Evolutionary conservation across 1,140 invertebrate species (phyloP).

Genomic region (Yoshiicerus persimilis): DNA sequence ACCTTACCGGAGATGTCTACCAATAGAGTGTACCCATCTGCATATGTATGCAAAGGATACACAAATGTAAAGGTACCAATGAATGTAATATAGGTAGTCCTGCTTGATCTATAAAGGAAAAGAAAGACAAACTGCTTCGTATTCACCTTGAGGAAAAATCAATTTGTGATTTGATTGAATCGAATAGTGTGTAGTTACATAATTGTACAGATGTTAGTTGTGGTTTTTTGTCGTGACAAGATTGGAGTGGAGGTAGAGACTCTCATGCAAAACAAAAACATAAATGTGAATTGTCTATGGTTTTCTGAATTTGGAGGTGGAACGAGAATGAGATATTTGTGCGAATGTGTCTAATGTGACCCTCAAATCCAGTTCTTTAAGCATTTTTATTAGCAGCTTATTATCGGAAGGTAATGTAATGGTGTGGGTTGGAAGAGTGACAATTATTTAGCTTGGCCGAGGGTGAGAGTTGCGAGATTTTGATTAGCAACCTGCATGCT

Average conservation of each 20-base stretch:
- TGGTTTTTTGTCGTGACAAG: slow-evolving; percentile 22
- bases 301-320: neutral
- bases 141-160: slow-evolving; percentile 13
- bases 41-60: too few species aligned
- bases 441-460: neutral
- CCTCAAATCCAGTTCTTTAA: slow-evolving; percentile 13
- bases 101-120: neutral
- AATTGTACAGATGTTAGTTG: neutral
- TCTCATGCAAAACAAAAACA: neutral
- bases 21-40: neutral
- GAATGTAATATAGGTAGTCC: neutral
- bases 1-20: neutral
- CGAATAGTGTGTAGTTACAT: neutral
- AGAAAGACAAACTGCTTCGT: neutral
- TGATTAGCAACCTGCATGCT: neutral
- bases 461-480: neutral
- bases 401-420: slow-evolving; percentile 20
- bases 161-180: slow-evolving; percentile 7
- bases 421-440: slow-evolving; percentile 5
- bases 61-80: neutral
- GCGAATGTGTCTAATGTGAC: neutral
- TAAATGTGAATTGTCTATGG: neutral
- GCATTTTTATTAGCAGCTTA: slow-evolving; percentile 6
- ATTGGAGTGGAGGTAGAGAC: neutral
- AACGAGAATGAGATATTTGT: neutral